phyloP scores from a whole-genome alignment of 1,140 invertebrate species.

The Cyphomyrmex costatus region DNA sequence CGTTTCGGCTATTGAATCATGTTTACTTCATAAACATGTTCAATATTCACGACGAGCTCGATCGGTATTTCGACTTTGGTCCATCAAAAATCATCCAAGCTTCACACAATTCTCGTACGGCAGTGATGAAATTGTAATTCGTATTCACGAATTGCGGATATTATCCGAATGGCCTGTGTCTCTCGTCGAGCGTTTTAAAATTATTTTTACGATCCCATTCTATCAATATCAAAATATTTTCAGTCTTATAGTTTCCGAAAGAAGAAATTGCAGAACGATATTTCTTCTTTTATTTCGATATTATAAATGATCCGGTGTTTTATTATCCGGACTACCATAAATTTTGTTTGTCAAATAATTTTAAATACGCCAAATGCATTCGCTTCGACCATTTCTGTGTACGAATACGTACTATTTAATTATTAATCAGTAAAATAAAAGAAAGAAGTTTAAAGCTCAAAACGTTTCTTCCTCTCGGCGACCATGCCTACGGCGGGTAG shows the following conservation, averaged over 20 bases:
- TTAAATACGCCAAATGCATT: slow-evolving; percentile 2
- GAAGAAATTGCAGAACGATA: background rate
- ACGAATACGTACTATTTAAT: background rate
- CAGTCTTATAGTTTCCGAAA: slow-evolving; percentile 10
- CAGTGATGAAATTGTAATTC: slow-evolving; percentile 55
- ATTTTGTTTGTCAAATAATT: slow-evolving; percentile 12
- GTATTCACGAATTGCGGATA: background rate
- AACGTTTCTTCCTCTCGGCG: slow-evolving; percentile 90
- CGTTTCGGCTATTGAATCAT: slow-evolving; percentile 77
- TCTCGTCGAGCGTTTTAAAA: slow-evolving; percentile 14
- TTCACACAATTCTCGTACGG: slow-evolving; percentile 37
- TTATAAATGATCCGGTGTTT: slow-evolving; percentile 8
- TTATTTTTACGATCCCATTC: slow-evolving; percentile 18
- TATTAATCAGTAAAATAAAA: background rate
- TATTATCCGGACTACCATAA: background rate
- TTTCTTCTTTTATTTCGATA: background rate
- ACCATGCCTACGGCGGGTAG: slow-evolving; percentile 89
- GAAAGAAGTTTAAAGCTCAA: slow-evolving; percentile 86
- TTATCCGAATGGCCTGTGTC: slow-evolving; percentile 13
- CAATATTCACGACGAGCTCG: slow-evolving; percentile 73
- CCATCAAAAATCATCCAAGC: slow-evolving; percentile 41
- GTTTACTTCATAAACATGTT: slow-evolving; percentile 81
- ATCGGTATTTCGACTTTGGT: slow-evolving; percentile 37
- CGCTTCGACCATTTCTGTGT: background rate
- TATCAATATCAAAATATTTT: slow-evolving; percentile 30